phyloP scores from a whole-genome alignment of 2,888 invertebrate species.

The Dryobotodes eremita region DNA sequence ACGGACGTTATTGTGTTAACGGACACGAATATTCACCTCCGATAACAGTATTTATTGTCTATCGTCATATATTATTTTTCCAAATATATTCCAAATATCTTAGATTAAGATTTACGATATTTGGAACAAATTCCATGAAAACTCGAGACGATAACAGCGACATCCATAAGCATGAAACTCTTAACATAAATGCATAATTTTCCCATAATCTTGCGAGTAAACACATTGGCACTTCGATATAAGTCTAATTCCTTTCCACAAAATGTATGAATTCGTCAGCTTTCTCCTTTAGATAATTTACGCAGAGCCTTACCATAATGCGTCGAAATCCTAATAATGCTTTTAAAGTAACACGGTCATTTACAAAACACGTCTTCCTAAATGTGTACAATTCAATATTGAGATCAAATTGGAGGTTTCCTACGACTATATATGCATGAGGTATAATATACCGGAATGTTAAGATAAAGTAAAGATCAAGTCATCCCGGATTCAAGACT shows the following conservation, averaged over 20 bases:
- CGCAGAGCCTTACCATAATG: slow-evolving; percentile 34
- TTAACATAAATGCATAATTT: slow-evolving; percentile 42
- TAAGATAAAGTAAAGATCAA: slow-evolving; percentile 50
- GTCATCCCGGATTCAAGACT: slow-evolving; percentile 38
- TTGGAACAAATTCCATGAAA: background rate
- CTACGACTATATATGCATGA: slow-evolving; percentile 37
- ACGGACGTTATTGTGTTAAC: background rate
- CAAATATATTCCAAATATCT: background rate
- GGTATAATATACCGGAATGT: slow-evolving; percentile 31
- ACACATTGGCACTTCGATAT: slow-evolving; percentile 24
- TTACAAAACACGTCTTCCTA: slow-evolving; percentile 13
- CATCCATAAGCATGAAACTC: slow-evolving; percentile 31
- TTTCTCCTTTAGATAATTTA: slow-evolving; percentile 29
- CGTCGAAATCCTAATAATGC: slow-evolving; percentile 28
- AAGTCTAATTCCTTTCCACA: slow-evolving; percentile 23
- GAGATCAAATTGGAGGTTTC: slow-evolving; percentile 35
- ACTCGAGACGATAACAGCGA: background rate
- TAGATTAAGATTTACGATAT: background rate
- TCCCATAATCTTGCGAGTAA: slow-evolving; percentile 25
- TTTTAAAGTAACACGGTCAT: slow-evolving; percentile 46
- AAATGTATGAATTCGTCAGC: slow-evolving; percentile 36
- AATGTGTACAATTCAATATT: slow-evolving; percentile 46
- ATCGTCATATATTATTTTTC: background rate
- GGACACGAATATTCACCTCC: background rate
- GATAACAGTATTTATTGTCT: background rate